These are phyloP conservation scores for Melanotaenia parkinsoni DNA, from an alignment of 2,797 vertebrate genomes.

Conservation along the genomic window DNA sequence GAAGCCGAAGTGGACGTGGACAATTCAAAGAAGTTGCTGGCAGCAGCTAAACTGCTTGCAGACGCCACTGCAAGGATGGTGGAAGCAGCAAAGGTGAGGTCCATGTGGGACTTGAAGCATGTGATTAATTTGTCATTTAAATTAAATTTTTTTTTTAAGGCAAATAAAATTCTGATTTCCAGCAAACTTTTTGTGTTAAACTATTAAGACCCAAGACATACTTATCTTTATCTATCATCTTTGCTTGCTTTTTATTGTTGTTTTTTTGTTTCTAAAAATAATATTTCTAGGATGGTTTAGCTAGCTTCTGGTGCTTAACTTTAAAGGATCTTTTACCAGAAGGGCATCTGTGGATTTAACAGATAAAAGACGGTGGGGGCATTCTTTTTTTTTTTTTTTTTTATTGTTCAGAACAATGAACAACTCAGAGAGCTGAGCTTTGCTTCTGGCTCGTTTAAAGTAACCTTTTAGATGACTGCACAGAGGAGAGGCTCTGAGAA, in stretches of 20 bases:
- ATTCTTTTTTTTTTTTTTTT: conserved; percentile 41
- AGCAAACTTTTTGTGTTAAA: not conserved
- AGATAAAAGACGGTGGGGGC: conserved; percentile 18
- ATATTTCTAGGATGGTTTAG: not conserved
- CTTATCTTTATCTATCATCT: too few species aligned
- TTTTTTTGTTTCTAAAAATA: not conserved
- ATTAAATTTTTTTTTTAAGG: too few species aligned
- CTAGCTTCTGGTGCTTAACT: not conserved
- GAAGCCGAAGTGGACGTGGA: conserved; percentile 96
- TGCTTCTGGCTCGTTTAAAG: not conserved
- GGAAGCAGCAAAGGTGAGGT: conserved; percentile 94
- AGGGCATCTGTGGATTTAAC: not conserved
- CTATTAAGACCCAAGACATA: too few species aligned
- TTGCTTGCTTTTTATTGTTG: not conserved
- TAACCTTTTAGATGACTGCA: conserved; percentile 42
- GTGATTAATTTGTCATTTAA: not conserved
- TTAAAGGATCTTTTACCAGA: not conserved
- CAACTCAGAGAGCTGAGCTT: not conserved
- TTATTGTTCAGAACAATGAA: conserved; percentile 3
- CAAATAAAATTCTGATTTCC: too few species aligned
- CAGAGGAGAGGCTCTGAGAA: conserved; percentile 1
- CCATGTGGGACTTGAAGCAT: not conserved
- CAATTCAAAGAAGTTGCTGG: conserved; percentile 96
- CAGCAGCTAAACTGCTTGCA: conserved; percentile 94
- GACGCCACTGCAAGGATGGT: conserved; percentile 99